Evolutionary conservation across 2,888 invertebrate species (phyloP).

Genomic region (Nipponacmea schrenckii): DNA sequence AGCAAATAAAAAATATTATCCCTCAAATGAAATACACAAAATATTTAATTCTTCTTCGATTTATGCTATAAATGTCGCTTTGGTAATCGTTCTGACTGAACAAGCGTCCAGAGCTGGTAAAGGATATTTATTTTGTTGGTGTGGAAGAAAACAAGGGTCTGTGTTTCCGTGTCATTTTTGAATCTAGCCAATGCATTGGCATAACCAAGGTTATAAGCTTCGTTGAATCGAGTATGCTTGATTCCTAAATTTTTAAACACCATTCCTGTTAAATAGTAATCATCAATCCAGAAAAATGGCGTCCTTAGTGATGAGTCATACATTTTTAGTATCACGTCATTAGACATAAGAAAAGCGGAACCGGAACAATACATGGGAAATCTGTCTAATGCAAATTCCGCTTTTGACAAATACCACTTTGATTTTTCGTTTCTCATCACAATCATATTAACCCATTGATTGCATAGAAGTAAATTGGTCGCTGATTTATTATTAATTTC

Average conservation of each 20-base stretch:
- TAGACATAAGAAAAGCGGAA: constrained; percentile 73
- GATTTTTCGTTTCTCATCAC: constrained; percentile 66
- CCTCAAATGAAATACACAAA: too few relatives aligned
- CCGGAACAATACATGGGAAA: constrained; percentile 70
- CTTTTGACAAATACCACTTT: constrained; percentile 68
- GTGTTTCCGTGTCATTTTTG: constrained; percentile 42
- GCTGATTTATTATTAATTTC: constrained; percentile 31
- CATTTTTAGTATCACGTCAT: constrained; percentile 74
- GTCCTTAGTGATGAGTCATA: constrained; percentile 74
- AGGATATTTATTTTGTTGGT: constrained; percentile 58
- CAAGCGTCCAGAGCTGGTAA: constrained; percentile 52
- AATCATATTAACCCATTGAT: constrained; percentile 65
- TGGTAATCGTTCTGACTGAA: constrained; percentile 19
- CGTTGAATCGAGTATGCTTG: constrained; percentile 54
- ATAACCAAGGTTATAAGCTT: constrained; percentile 57
- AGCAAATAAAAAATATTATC: too few relatives aligned
- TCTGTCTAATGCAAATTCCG: constrained; percentile 65
- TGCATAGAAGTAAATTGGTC: constrained; percentile 60
- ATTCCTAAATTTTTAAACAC: constrained; percentile 68
- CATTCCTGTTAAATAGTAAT: constrained; percentile 86
- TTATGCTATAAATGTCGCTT: too few relatives aligned
- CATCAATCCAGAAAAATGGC: constrained; percentile 92
- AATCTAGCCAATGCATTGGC: constrained; percentile 52
- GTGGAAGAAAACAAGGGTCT: constrained; percentile 60
- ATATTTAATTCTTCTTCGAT: too few relatives aligned